These are phyloP conservation scores for Microcebus lehilahytsara DNA, from an alignment of 2,113 vertebrate genomes.

Conservation along the genomic window DNA sequence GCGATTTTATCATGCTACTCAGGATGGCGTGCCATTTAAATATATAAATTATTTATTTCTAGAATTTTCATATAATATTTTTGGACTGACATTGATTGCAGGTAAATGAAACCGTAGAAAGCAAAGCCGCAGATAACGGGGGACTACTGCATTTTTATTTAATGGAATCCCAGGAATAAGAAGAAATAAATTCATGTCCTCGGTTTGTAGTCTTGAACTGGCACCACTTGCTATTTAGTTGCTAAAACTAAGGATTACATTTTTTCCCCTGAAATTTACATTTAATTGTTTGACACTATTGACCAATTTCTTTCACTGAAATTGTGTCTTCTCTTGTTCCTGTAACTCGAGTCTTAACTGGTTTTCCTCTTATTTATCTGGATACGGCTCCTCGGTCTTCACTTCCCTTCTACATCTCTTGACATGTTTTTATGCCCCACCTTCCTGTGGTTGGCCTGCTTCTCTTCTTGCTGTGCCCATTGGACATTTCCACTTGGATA, in stretches of 20 bases:
- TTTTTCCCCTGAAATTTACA: neutral
- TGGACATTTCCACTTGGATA: neutral
- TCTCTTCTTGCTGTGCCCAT: neutral
- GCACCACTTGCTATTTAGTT: neutral
- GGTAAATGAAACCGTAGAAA: neutral
- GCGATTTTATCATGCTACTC: neutral
- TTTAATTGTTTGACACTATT: neutral
- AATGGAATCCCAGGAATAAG: neutral
- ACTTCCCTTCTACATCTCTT: neutral
- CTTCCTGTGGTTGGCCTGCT: neutral
- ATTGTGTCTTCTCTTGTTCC: neutral
- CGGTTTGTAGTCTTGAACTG: neutral
- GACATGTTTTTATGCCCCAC: neutral
- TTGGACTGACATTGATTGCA: neutral
- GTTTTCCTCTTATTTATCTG: neutral
- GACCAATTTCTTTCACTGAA: neutral
- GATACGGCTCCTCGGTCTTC: neutral
- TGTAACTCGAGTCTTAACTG: neutral
- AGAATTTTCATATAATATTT: neutral
- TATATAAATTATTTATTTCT: neutral
- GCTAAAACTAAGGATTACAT: neutral
- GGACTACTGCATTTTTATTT: neutral
- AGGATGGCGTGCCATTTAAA: neutral
- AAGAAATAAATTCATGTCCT: neutral
- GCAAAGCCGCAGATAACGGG: neutral